Conservation (phyloP, 2,113 vertebrate species). For the Esox niger region DNA sequence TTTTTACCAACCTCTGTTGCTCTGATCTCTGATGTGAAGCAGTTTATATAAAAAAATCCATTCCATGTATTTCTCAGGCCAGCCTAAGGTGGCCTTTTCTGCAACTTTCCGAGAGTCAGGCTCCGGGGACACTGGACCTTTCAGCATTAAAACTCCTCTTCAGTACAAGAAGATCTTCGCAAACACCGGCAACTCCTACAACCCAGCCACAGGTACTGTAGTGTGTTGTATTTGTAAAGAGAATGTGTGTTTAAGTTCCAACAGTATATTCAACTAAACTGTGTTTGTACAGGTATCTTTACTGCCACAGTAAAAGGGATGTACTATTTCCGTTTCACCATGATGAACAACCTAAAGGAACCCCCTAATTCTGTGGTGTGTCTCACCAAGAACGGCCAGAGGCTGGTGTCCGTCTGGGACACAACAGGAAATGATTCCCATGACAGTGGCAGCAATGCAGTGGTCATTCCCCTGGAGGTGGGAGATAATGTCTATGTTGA, state of each 20-base stretch:
- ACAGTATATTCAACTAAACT: not conserved
- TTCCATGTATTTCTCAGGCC: slow-evolving; percentile 26
- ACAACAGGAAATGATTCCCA: not conserved
- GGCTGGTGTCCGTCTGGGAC: slow-evolving; percentile 47
- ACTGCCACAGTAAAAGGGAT: slow-evolving; percentile 34
- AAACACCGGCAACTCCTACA: slow-evolving; percentile 53
- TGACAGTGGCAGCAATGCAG: slow-evolving; percentile 54
- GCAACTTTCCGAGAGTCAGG: slow-evolving; percentile 44
- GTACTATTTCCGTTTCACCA: slow-evolving; percentile 57
- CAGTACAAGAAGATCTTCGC: slow-evolving; percentile 51
- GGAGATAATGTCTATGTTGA: slow-evolving; percentile 51
- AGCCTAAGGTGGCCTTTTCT: slow-evolving; percentile 50
- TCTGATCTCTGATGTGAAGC: too few species aligned
- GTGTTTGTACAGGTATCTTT: slow-evolving; percentile 23
- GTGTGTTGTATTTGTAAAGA: not conserved
- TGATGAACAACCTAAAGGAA: slow-evolving; percentile 37
- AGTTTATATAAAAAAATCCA: too few species aligned
- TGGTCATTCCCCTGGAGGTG: slow-evolving; percentile 45
- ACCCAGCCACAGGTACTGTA: slow-evolving; percentile 47
- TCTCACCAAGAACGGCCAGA: slow-evolving; percentile 45
- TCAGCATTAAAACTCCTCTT: slow-evolving; percentile 28
- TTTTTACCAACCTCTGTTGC: too few species aligned
- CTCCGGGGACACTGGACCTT: slow-evolving; percentile 50
- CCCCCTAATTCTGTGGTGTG: slow-evolving; percentile 43
- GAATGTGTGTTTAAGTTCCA: not conserved